A percentile compares a stretch with the other conserved stretches of the same genome.
Conservation (phyloP, 2,888 invertebrate species). For the Pecten maximus region DNA sequence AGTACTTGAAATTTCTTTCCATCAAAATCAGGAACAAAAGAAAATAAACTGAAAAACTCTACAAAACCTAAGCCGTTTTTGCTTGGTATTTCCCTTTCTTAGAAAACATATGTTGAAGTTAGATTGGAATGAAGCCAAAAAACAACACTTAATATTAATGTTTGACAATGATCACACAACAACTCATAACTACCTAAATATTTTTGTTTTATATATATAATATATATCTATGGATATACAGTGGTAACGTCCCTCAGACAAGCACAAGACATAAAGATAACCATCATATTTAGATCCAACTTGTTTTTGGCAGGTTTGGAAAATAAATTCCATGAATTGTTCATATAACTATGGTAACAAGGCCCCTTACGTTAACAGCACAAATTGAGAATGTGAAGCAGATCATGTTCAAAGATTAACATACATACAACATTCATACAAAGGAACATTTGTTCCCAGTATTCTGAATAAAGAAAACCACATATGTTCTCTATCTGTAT, state of each 20-base stretch:
- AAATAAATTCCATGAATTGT: slow-evolving; percentile 35
- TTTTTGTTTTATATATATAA: slow-evolving; percentile 29
- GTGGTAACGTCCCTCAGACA: slow-evolving; percentile 14
- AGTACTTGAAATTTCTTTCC: not conserved
- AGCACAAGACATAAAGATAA: slow-evolving; percentile 22
- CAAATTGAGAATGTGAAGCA: slow-evolving; percentile 33
- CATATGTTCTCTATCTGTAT: not conserved
- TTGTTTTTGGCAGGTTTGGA: slow-evolving; percentile 49
- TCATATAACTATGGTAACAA: slow-evolving; percentile 23
- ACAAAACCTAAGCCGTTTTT: not conserved
- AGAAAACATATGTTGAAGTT: not conserved
- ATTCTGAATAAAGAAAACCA: not conserved
- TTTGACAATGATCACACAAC: slow-evolving; percentile 51
- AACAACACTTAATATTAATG: slow-evolving; percentile 45
- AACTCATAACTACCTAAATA: slow-evolving; percentile 57
- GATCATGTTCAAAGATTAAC: not conserved
- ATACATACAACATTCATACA: not conserved
- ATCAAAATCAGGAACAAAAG: not conserved
- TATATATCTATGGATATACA: slow-evolving; percentile 38
- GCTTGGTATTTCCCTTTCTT: not conserved
- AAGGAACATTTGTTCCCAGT: not conserved
- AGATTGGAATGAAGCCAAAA: slow-evolving; percentile 25
- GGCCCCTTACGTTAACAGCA: slow-evolving; percentile 28
- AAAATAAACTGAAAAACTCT: not conserved
- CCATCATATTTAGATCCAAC: slow-evolving; percentile 43